A percentile compares a stretch with the other conserved stretches of the same genome.
phyloP scores from a whole-genome alignment of 2,797 vertebrate species.

The Catamblyrhynchus diadema region DNA sequence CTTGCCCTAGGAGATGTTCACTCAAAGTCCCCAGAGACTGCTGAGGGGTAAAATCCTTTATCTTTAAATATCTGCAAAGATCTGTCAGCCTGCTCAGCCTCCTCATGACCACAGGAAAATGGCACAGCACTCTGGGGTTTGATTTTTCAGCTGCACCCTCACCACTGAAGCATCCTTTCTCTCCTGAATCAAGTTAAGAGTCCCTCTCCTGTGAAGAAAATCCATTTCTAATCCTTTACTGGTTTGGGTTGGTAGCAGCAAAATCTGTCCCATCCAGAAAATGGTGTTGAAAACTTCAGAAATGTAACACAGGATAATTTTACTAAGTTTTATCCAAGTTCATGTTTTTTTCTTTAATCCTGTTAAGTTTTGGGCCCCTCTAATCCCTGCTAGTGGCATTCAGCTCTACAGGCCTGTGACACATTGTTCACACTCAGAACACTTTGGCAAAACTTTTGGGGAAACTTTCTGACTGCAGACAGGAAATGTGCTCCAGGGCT shows the following conservation, averaged over 20 bases:
- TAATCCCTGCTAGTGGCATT: neutral
- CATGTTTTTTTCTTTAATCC: neutral
- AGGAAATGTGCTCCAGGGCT: rapidly evolving
- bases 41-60: neutral
- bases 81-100: neutral
- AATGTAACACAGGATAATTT: neutral
- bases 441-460: rapidly evolving
- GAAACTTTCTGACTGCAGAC: neutral
- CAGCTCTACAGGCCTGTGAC: neutral
- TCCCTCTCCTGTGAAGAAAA: neutral
- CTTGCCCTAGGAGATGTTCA: neutral
- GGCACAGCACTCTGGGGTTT: neutral
- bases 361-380: neutral
- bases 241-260: neutral
- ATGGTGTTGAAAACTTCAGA: neutral
- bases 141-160: neutral
- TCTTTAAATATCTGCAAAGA: neutral
- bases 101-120: neutral
- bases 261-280: neutral
- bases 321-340: neutral
- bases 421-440: rapidly evolving
- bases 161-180: neutral
- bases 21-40: neutral
- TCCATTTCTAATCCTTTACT: neutral
- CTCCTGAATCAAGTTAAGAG: neutral